phyloP scores from a whole-genome alignment of 2,113 vertebrate genomes.

The Thalassoma bifasciatum region DNA sequence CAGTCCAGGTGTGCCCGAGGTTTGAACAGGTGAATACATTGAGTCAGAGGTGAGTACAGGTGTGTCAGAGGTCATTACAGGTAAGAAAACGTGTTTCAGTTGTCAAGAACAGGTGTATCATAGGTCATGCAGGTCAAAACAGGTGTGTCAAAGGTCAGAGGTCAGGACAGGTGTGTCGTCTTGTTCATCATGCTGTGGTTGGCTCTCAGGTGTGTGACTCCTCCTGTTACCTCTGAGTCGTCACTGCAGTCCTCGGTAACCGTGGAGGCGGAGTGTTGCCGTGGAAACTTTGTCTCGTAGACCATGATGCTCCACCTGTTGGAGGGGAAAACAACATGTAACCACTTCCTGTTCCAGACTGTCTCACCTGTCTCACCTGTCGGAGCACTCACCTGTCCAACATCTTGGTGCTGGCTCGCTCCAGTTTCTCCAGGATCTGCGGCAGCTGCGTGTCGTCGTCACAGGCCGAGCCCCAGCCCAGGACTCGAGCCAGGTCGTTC shows the following conservation, averaged over 20 bases:
- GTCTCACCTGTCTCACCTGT: too few relatives aligned
- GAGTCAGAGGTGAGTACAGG: too few relatives aligned
- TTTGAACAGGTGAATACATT: too few relatives aligned
- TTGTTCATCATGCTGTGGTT: too few relatives aligned
- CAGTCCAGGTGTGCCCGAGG: too few relatives aligned
- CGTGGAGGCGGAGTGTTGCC: slow-evolving; percentile 87
- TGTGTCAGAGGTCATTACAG: too few relatives aligned
- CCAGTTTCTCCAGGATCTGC: slow-evolving; percentile 96
- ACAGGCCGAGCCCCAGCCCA: slow-evolving; percentile 97
- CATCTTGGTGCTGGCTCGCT: slow-evolving; percentile 98
- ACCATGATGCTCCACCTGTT: slow-evolving; percentile 98
- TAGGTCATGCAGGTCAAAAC: too few relatives aligned
- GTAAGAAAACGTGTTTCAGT: too few relatives aligned
- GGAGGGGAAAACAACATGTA: background rate
- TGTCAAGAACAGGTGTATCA: too few relatives aligned
- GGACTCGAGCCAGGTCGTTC: slow-evolving; percentile 94
- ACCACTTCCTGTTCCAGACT: too few relatives aligned
- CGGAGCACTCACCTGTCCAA: slow-evolving; percentile 84
- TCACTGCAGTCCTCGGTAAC: slow-evolving; percentile 91
- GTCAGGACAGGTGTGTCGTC: background rate
- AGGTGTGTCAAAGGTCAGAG: too few relatives aligned
- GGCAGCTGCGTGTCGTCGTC: slow-evolving; percentile 96
- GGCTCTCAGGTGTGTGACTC: background rate
- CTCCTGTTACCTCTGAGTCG: slow-evolving; percentile 90
- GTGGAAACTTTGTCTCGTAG: slow-evolving; percentile 95